A percentile compares a stretch with the other conserved stretches of the same genome.
Evolutionary conservation across 2,797 vertebrate species (phyloP).

Genomic region (Neostethus bicornis): DNA sequence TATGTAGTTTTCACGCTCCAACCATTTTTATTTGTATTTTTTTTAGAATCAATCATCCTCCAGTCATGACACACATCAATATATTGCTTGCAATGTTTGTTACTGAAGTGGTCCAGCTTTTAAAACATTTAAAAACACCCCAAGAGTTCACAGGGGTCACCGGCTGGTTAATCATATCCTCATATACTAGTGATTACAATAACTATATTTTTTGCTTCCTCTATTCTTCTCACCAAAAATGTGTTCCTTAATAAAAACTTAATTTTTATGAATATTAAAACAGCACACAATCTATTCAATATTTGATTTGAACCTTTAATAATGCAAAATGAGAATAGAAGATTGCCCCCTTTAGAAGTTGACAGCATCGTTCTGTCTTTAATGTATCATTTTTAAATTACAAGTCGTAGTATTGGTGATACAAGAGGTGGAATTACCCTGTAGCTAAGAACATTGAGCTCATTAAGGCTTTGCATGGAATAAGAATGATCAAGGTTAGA

Average conservation of each 20-base stretch:
- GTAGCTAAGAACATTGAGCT: constrained; percentile 31
- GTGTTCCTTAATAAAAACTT: constrained; percentile 85
- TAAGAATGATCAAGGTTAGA: constrained; percentile 33
- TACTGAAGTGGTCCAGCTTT: constrained; percentile 37
- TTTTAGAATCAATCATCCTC: constrained; percentile 20
- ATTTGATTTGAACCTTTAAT: constrained; percentile 82
- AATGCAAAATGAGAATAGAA: constrained; percentile 80
- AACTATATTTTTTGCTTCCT: constrained; percentile 82
- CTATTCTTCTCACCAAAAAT: constrained; percentile 77
- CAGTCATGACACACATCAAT: constrained; percentile 32
- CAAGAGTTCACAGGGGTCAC: constrained; percentile 63
- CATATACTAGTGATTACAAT: constrained; percentile 82
- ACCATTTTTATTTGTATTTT: constrained; percentile 20
- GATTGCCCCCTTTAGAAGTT: constrained; percentile 67
- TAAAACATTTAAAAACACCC: constrained; percentile 29
- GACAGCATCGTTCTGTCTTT: constrained; percentile 63
- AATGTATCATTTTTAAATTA: constrained; percentile 62
- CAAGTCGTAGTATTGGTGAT: constrained; percentile 42
- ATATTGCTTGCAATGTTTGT: constrained; percentile 32
- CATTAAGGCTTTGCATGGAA: constrained; percentile 24
- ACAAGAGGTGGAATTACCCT: constrained; percentile 47
- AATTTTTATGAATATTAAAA: constrained; percentile 86
- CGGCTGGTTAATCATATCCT: constrained; percentile 66
- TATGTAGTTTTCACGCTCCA: constrained; percentile 37
- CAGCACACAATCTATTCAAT: constrained; percentile 81